Conservation (phyloP, 2,888 invertebrate species). For the Drosophila paranaensis region DNA sequence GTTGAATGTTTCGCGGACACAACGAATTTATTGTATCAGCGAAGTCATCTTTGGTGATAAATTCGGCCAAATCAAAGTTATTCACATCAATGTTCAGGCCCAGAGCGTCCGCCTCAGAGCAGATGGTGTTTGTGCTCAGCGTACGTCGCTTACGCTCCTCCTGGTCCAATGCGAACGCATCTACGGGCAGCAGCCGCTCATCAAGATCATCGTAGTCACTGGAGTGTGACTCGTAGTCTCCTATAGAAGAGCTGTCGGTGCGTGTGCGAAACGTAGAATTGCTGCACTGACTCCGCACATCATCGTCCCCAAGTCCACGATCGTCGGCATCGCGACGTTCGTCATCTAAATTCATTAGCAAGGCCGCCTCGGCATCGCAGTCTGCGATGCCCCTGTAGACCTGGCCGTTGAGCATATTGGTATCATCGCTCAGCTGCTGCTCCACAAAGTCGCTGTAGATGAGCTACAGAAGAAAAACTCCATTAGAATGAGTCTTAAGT, state of each 20-base stretch:
- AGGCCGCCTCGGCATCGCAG: constrained; percentile 53
- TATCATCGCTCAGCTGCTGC: constrained; percentile 64
- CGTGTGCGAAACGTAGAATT: constrained; percentile 82
- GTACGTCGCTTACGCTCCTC: constrained; percentile 68
- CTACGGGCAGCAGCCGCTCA: constrained; percentile 9
- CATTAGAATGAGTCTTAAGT: neutral
- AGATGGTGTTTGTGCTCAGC: constrained; percentile 73
- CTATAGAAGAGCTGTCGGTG: constrained; percentile 84
- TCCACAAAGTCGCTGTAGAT: constrained; percentile 78
- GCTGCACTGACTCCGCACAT: constrained; percentile 75
- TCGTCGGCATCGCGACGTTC: constrained; percentile 12
- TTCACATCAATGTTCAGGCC: constrained; percentile 80
- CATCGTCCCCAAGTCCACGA: constrained; percentile 42
- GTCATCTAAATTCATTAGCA: constrained; percentile 43
- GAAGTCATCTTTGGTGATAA: constrained; percentile 84
- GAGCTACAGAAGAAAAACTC: constrained; percentile 58
- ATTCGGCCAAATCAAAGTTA: constrained; percentile 84
- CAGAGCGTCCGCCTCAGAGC: constrained; percentile 78
- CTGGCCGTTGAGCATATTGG: constrained; percentile 70
- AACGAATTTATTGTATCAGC: constrained; percentile 48
- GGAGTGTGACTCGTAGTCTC: constrained; percentile 84
- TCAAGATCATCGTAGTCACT: constrained; percentile 82
- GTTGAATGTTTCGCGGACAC: constrained; percentile 20
- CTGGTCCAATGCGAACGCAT: constrained; percentile 11
- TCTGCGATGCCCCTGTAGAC: constrained; percentile 62